These are phyloP conservation scores for Thymallus thymallus DNA, from an alignment of 2,113 vertebrate genomes.

Conservation along the genomic window DNA sequence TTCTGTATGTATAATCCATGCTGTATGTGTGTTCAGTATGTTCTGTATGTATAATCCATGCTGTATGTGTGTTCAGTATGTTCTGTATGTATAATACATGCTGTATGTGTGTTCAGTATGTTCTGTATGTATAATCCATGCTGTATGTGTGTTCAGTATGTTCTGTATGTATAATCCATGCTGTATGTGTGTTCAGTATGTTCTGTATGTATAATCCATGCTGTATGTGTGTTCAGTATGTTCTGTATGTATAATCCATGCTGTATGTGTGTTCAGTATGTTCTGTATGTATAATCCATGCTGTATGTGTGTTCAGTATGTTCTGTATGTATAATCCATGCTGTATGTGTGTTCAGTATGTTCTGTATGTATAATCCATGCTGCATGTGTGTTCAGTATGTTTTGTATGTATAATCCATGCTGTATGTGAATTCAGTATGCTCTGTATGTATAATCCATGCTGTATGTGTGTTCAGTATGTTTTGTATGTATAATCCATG, in stretches of 20 bases:
- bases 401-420: constrained; percentile 80
- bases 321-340: constrained; percentile 80
- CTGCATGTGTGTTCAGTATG: constrained; percentile 44
- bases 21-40: constrained; percentile 56
- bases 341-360: constrained; percentile 56
- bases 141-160: constrained; percentile 56
- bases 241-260: constrained; percentile 80
- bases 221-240: constrained; percentile 56
- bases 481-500: constrained; percentile 80
- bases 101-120: constrained; percentile 56
- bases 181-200: constrained; percentile 56
- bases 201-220: constrained; percentile 80
- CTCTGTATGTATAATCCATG: constrained; percentile 80
- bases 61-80: constrained; percentile 56
- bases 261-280: constrained; percentile 56
- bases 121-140: constrained; percentile 80
- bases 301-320: constrained; percentile 56
- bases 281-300: constrained; percentile 80
- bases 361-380: constrained; percentile 80
- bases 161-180: constrained; percentile 80
- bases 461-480: constrained; percentile 56
- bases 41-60: constrained; percentile 80
- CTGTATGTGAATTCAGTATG: constrained; percentile 56
- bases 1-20: constrained; percentile 80
- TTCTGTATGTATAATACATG: constrained; percentile 80